These are phyloP conservation scores for Fundulus diaphanus DNA, from an alignment of 2,797 vertebrate species.

Conservation along the genomic window DNA sequence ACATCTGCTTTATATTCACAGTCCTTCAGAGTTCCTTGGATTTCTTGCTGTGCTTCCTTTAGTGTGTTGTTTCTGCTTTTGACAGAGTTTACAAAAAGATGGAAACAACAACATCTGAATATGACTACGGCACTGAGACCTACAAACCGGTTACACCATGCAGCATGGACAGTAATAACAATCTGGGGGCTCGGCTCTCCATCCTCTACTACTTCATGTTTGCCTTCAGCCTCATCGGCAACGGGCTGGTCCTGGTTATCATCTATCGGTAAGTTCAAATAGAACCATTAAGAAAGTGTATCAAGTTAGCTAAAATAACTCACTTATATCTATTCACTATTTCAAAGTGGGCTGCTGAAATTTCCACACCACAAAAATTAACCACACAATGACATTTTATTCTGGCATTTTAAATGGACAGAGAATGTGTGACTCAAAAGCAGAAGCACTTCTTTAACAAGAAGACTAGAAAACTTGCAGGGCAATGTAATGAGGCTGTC, in stretches of 20 bases:
- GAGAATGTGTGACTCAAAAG: not conserved
- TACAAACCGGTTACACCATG: not conserved
- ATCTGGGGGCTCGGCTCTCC: slow-evolving; percentile 63
- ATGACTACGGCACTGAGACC: accelerated
- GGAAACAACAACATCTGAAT: not conserved
- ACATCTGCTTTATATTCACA: not conserved
- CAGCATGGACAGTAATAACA: not conserved
- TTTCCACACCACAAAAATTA: not conserved
- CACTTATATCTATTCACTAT: not conserved
- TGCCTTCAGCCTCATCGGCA: slow-evolving; percentile 74
- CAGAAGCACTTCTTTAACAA: not conserved
- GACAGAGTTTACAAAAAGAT: slow-evolving; percentile 24
- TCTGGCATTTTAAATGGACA: not conserved
- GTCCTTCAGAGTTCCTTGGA: not conserved
- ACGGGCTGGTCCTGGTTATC: slow-evolving; percentile 77
- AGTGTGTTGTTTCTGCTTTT: slow-evolving; percentile 7
- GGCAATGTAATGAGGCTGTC: not conserved
- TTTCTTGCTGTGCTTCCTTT: not conserved
- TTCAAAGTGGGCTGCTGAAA: not conserved
- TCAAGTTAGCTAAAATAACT: no score
- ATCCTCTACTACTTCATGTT: slow-evolving; percentile 77
- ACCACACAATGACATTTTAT: not conserved
- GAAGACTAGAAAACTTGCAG: no score
- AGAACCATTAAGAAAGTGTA: not conserved
- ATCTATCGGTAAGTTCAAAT: slow-evolving; percentile 65